These are phyloP conservation scores for Amblyopsis rosae DNA, from an alignment of 2,113 vertebrate species.

Conservation along the genomic window DNA sequence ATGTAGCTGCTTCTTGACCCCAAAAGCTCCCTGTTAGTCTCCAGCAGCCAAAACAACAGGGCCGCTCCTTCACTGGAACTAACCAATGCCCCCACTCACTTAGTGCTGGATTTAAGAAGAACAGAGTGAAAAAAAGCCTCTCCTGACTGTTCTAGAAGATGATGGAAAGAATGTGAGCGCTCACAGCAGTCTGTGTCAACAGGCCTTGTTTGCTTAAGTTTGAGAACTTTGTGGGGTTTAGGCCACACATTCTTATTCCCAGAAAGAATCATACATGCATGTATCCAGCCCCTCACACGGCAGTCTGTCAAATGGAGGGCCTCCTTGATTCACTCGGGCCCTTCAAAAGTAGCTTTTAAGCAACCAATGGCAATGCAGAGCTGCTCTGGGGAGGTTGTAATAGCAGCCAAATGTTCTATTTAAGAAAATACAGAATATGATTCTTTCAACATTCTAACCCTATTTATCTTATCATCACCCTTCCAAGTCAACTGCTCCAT, in stretches of 20 bases:
- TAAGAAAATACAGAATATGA: constrained; percentile 35
- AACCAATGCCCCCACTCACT: constrained; percentile 19
- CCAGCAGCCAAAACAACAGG: constrained; percentile 57
- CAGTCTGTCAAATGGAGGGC: constrained; percentile 26
- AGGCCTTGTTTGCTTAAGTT: constrained; percentile 65
- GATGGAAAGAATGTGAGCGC: constrained; percentile 61
- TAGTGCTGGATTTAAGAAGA: constrained; percentile 32
- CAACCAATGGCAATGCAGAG: constrained; percentile 38
- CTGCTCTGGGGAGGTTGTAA: background rate
- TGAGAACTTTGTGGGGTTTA: constrained; percentile 46
- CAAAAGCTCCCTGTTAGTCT: constrained; percentile 49
- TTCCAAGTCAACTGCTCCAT: no score
- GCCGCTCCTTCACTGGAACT: constrained; percentile 49
- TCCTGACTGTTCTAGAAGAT: constrained; percentile 63
- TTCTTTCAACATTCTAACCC: no score
- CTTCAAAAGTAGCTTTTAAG: constrained; percentile 23
- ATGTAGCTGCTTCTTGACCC: constrained; percentile 65
- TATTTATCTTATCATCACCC: no score
- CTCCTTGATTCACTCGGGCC: constrained; percentile 24
- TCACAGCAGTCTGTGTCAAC: constrained; percentile 64
- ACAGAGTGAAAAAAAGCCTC: constrained; percentile 53
- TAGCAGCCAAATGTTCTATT: constrained; percentile 1
- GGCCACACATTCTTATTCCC: constrained; percentile 27
- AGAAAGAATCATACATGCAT: constrained; percentile 13
- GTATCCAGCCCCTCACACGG: constrained; percentile 38